Base-by-base conservation (phyloP, 2,888 invertebrate species). In the Endomychus coccineus region DNA sequence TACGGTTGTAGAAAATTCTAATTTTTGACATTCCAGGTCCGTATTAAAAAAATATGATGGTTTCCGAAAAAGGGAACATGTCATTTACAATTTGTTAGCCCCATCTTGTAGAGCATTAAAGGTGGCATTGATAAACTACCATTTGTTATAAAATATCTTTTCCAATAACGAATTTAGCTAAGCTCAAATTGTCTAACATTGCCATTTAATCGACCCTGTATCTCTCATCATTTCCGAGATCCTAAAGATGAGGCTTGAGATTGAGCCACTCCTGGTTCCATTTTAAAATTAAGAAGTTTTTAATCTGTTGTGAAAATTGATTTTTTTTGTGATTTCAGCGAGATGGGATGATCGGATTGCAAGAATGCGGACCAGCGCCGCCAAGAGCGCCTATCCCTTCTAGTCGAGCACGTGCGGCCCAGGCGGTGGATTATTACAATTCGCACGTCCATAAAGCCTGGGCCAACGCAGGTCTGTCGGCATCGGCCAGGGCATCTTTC, bases 361-460 rank as follows among this genome's bases (percentile, higher is more conserved):
- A 66, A 58, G 67, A 67, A 57, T 64, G 64, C 56, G 64, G 64
- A 56, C 64, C 64, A 46, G 62, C 64, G 62, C 64, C 65, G 55
- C 62, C 64, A 48, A 58, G 63, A 54, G 64, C 62, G 58, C 60
- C 60, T 34, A 45, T 51, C 45, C 51, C 43, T 48, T 58, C 35
- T 46, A 43, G 39, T 25, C 56, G 68, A 34, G 69, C 69, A 48
- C 61, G 69, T 39, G 61, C 69, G 39, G 64, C 68, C 47, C 69
- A 70, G 50, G 71, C 72, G 17, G 69, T 71, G 36, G 72, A 73
- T 45, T 72, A 70, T 52, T 73, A 71, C 61, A 71, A 71, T 55
- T 69, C 63, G 44, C 69, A 68, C 54, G 67, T 72, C 38, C 65
- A 70, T 44, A 61, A 66, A 39, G 70, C 70, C 12, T 62, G 71